A percentile compares a stretch with the other conserved stretches of the same genome.
Conservation (phyloP, 2,113 vertebrate genomes). For the Mustelus asterias region DNA sequence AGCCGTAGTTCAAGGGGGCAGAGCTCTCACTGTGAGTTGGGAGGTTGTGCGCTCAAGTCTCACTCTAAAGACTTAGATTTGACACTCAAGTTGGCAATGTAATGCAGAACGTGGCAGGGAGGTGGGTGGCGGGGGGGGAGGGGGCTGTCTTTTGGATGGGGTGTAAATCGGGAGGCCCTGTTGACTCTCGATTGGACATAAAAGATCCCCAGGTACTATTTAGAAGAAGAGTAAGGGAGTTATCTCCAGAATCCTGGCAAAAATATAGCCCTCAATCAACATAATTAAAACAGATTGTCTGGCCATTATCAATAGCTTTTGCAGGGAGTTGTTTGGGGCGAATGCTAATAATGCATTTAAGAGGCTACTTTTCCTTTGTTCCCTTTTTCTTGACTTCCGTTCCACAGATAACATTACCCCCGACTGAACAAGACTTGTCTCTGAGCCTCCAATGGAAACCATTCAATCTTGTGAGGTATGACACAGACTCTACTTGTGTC, state of each 20-base stretch:
- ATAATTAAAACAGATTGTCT: background rate
- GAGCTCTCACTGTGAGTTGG: background rate
- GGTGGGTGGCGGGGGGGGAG: too few relatives aligned
- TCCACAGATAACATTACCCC: background rate
- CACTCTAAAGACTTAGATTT: background rate
- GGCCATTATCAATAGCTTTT: conserved; percentile 44
- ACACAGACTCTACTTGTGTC: background rate
- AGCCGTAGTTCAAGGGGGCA: background rate
- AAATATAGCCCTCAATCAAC: background rate
- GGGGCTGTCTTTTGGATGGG: background rate
- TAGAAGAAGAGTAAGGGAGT: background rate
- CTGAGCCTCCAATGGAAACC: background rate
- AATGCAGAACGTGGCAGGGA: background rate
- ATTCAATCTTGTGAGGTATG: background rate
- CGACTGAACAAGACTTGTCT: background rate
- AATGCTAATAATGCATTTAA: background rate
- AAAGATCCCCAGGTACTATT: background rate
- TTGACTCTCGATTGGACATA: conserved; percentile 49
- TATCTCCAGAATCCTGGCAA: background rate
- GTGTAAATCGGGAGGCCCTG: background rate
- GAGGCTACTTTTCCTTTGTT: background rate
- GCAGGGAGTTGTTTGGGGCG: conserved; percentile 39
- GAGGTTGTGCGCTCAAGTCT: background rate
- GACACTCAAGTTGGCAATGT: background rate
- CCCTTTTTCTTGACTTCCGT: background rate